Evolutionary conservation across 2,797 vertebrate genomes (phyloP).

Genomic region (Cyclura pinguis): DNA sequence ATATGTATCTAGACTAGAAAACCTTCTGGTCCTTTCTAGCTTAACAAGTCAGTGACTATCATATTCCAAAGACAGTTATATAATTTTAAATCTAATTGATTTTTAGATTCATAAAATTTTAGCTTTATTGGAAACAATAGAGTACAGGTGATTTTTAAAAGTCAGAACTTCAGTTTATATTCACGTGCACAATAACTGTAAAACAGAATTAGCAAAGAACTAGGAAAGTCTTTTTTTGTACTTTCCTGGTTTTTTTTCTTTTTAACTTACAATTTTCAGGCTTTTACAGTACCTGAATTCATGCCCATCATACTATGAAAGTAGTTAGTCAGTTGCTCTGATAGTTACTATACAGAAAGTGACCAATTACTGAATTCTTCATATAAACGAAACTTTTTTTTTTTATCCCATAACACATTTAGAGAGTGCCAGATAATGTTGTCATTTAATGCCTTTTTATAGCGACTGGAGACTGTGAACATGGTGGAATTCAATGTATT

Average conservation of each 20-base stretch:
- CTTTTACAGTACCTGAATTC: slow-evolving; percentile 3
- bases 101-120: not conserved
- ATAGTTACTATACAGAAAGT: slow-evolving; percentile 59
- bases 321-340: slow-evolving; percentile 54
- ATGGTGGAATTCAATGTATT: slow-evolving; percentile 70
- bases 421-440: slow-evolving; percentile 64
- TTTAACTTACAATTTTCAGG: slow-evolving; percentile 23
- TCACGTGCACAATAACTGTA: slow-evolving; percentile 37
- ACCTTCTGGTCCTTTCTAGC: not conserved
- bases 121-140: not conserved
- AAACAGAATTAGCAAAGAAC: slow-evolving; percentile 46
- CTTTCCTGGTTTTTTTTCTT: slow-evolving; percentile 7
- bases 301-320: not conserved
- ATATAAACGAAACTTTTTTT: slow-evolving; percentile 64
- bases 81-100: not conserved
- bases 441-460: slow-evolving; percentile 62
- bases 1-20: not conserved
- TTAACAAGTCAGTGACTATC: not conserved
- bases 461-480: slow-evolving; percentile 65
- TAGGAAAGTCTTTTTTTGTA: slow-evolving; percentile 10
- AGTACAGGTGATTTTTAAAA: slow-evolving; percentile 27
- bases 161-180: slow-evolving; percentile 26
- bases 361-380: slow-evolving; percentile 67
- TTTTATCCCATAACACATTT: slow-evolving; percentile 48
- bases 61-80: not conserved